phyloP scores from a whole-genome alignment of 2,797 vertebrate genomes.

The Agapornis canus region DNA sequence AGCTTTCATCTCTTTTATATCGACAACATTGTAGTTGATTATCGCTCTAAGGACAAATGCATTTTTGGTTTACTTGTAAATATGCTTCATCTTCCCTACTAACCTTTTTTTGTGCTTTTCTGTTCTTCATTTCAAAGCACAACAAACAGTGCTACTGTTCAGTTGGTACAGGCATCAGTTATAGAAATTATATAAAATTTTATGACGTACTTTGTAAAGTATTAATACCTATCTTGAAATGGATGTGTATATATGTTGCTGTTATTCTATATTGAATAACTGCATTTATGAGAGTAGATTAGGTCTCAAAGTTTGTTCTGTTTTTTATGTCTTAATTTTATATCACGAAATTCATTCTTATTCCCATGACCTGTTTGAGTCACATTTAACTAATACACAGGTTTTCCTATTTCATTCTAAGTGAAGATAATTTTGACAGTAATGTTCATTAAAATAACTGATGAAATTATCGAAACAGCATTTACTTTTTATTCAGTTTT shows the following conservation, averaged over 20 bases:
- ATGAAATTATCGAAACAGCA: background rate
- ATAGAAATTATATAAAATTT: background rate
- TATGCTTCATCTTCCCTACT: background rate
- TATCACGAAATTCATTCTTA: background rate
- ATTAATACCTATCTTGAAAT: background rate
- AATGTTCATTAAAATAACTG: background rate
- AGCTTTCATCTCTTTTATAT: background rate
- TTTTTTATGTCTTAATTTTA: background rate
- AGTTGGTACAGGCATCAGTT: accelerated
- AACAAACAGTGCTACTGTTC: background rate
- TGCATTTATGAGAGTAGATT: background rate
- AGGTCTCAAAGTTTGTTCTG: background rate
- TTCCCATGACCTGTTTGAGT: background rate
- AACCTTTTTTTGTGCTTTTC: background rate
- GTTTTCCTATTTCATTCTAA: background rate
- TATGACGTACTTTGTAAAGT: background rate
- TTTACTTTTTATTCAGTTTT: slow-evolving; percentile 6
- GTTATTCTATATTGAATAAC: background rate
- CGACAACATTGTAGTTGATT: background rate
- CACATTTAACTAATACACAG: background rate
- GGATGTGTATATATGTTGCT: background rate
- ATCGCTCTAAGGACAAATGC: background rate
- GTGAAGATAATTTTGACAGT: background rate
- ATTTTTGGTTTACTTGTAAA: background rate
- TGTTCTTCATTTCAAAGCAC: background rate